Evolutionary conservation across 2,888 invertebrate species (phyloP), one percentile per base, ranked within the genome.

Genomic region (Drosophila mimetica): DNA sequence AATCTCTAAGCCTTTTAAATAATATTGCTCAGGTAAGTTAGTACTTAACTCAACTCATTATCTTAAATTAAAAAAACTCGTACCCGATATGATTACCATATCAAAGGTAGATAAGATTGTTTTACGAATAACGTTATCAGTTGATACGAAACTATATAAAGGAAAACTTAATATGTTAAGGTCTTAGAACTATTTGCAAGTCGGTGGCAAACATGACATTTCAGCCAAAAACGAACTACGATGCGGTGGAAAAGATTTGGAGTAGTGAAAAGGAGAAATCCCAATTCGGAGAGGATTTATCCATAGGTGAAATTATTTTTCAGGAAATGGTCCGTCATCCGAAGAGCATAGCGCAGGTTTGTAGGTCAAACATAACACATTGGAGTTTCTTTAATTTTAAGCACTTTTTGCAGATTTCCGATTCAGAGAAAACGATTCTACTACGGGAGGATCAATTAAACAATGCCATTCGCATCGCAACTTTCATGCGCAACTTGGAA

Each of bases 381-480:
- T 3, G 8, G 20, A 14, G 30, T 3, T 6, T 4, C 3, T 2
- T 4, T 9, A 28, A 4, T 6, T 0, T 1, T 1, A 0, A 22
- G 1, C 6, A 11, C 16, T 11, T 2, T 13, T 0, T 20, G 4
- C 22, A 89, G 86, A 75, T 86, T 4, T 85, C 78, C 1, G 85
- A 46, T 28, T 64, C 75, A 2, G 87, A 83, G n/a, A 61, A 75
- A 2, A 79, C 67, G 0, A 28, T 67, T 0, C 30, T 86, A 16
- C 72, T 75, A 0, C 73, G 79, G 0, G 50, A 65, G 18, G 70
- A 87, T n/a, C 72, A 81, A 0, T 54, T 72, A 2, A 8, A 48
- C 0, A 75, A 82, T 25, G 75, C 80, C 0, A 84, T 85, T 58
- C 74, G 77, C 11, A 67, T 86, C n/a, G 87, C 84, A 2, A 75